These are phyloP conservation scores for Sitophilus oryzae DNA, from an alignment of 1,140 invertebrate genomes.

Conservation along the genomic window DNA sequence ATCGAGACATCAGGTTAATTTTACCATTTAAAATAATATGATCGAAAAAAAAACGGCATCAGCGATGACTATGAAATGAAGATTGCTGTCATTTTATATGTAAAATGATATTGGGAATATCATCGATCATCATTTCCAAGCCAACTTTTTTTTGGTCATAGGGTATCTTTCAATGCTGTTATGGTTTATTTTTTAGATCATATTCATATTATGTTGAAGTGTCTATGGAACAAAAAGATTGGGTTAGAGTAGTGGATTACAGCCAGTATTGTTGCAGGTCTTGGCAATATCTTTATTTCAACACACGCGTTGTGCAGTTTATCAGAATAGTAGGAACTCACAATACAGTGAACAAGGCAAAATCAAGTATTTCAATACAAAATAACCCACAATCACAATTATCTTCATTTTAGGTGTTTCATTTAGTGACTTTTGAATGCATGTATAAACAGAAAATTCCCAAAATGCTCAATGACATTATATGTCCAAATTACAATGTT, in stretches of 20 bases:
- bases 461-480: slow-evolving; percentile 68
- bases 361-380: background rate
- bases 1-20: slow-evolving; percentile 75
- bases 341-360: slow-evolving; percentile 88
- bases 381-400: background rate
- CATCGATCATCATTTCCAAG: too few species aligned
- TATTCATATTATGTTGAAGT: slow-evolving; percentile 97
- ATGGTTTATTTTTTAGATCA: slow-evolving; percentile 64
- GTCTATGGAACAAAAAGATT: slow-evolving; percentile 93
- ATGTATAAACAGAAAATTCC: slow-evolving; percentile 74
- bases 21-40: too few species aligned
- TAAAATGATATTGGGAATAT: too few species aligned
- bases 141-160: too few species aligned
- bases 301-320: slow-evolving; percentile 79
- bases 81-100: too few species aligned
- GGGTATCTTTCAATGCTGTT: too few species aligned
- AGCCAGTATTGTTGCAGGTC: slow-evolving; percentile 87
- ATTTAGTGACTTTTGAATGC: slow-evolving; percentile 87
- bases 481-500: slow-evolving; percentile 84
- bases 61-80: too few species aligned
- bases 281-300: slow-evolving; percentile 94
- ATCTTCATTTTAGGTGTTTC: slow-evolving; percentile 66
- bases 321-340: slow-evolving; percentile 89
- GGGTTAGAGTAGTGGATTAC: slow-evolving; percentile 90
- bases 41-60: too few species aligned